Evolutionary conservation across 2,113 vertebrate species (phyloP), one percentile per base, ranked within the genome.

Genomic region (Cyanoderma ruficeps): DNA sequence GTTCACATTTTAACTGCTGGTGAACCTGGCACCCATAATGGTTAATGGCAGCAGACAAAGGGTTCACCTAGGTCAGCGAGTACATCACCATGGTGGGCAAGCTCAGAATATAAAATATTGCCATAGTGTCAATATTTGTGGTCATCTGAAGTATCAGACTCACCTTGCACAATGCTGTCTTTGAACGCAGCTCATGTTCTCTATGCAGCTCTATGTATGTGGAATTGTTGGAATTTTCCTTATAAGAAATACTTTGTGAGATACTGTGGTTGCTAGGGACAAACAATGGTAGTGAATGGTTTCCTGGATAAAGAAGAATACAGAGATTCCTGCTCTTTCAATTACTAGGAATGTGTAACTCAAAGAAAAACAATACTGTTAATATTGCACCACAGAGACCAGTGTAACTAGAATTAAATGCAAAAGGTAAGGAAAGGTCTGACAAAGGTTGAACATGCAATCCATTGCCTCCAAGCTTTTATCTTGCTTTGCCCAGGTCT

Each of bases 31-130:
- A 72, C 9, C 46, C 13, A 7, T 12, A 33, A 49, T 17, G n/a
- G 60, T 31, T 28, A 42, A 25, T 5, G 37, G 55, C 33, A 47
- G 30, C 68, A 90, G 35, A 37, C n/a, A 61, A 53, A 86, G 39
- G 30, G 28, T 28, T 72, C 27, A 49, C 64, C 27, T 15, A 19
- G n/a, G 17, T 22, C 1, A 1, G 7, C 1, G 6, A 27, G 24
- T 46, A 75, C 2, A 2, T 31, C 69, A 56, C 30, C 44, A 5
- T 0, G 2, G n/a, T 1, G 2, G 25, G 70, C 37, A 33, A 57
- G 23, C 23, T 52, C 69, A 76, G 52, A 87, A 84, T 22, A 72
- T 2, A 71, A 84, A 94, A 60, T 69, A 57, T 16, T 79, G 53
- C 23, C 11, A 21, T 8, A 27, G 19, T 33, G 60, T 64, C 56